These are phyloP conservation scores for Orthosia gracilis DNA, from an alignment of 2,888 invertebrate species.

Conservation along the genomic window DNA sequence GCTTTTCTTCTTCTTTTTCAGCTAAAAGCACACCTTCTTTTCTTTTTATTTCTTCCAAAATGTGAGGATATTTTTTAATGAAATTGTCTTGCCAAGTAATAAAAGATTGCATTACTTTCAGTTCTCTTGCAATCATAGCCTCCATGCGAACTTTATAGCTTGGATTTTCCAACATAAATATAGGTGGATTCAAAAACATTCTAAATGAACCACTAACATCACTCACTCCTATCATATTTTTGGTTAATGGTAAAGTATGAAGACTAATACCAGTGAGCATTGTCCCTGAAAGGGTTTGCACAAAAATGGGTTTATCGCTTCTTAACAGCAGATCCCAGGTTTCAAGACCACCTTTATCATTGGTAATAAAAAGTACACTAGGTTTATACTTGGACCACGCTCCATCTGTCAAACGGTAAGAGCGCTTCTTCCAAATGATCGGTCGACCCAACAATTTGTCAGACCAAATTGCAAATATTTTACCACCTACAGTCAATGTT, in stretches of 20 bases:
- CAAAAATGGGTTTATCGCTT: conserved; percentile 93
- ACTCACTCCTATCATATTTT: conserved; percentile 93
- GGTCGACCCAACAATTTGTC: conserved; percentile 92
- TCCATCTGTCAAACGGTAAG: conserved; percentile 91
- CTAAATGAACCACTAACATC: conserved; percentile 93
- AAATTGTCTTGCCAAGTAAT: conserved; percentile 92
- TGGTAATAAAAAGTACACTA: conserved; percentile 93
- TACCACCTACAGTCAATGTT: conserved; percentile 94
- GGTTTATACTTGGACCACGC: conserved; percentile 95
- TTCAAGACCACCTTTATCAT: conserved; percentile 94
- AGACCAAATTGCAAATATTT: conserved; percentile 94
- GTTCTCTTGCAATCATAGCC: conserved; percentile 89
- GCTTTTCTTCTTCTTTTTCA: conserved; percentile 86
- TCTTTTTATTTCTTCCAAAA: conserved; percentile 82
- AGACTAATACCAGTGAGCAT: conserved; percentile 92
- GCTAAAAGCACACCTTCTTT: conserved; percentile 85
- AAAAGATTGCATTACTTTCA: conserved; percentile 88
- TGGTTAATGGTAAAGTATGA: conserved; percentile 90
- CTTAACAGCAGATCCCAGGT: conserved; percentile 95
- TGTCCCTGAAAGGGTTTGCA: conserved; percentile 93
- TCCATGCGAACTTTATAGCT: conserved; percentile 84
- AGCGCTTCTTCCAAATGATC: conserved; percentile 93
- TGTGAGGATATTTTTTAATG: conserved; percentile 84
- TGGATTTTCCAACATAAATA: conserved; percentile 87
- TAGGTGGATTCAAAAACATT: conserved; percentile 91